Conservation (phyloP, 1,140 invertebrate species). For the Anthonomus grandis region DNA sequence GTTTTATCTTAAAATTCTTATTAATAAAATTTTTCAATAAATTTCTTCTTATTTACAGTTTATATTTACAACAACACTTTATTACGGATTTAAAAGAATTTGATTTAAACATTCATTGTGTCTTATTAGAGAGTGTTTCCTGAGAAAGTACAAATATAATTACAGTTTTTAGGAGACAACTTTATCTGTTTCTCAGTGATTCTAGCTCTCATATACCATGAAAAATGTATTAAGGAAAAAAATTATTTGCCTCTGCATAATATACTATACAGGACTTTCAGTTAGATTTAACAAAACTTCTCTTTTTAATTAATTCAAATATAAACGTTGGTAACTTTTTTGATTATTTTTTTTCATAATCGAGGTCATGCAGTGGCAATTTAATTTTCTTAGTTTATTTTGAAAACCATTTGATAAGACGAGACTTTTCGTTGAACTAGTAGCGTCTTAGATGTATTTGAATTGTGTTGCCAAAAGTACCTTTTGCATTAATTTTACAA, state of each 20-base stretch:
- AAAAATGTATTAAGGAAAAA: not conserved
- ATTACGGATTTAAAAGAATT: conserved; percentile 43
- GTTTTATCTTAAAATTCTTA: conserved; percentile 14
- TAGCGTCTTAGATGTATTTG: no score
- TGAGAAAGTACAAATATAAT: not conserved
- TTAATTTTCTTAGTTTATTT: no score
- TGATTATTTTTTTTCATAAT: no score
- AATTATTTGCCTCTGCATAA: not conserved
- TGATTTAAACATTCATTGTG: conserved; percentile 46
- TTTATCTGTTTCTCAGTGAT: not conserved
- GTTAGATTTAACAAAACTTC: no score
- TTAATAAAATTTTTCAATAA: conserved; percentile 21
- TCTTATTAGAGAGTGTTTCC: not conserved
- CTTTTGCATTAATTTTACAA: no score
- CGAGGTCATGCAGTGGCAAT: no score
- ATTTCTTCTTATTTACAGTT: conserved; percentile 44
- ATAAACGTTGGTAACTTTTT: no score
- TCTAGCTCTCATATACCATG: not conserved
- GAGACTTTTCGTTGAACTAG: no score
- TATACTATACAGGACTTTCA: not conserved
- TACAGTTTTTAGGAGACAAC: not conserved
- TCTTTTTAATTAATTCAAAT: no score
- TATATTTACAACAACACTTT: conserved; percentile 45
- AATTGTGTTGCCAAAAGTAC: no score
- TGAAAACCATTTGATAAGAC: no score